These are phyloP conservation scores for Nymphalis io DNA, from an alignment of 1,140 invertebrate species.

Conservation along the genomic window DNA sequence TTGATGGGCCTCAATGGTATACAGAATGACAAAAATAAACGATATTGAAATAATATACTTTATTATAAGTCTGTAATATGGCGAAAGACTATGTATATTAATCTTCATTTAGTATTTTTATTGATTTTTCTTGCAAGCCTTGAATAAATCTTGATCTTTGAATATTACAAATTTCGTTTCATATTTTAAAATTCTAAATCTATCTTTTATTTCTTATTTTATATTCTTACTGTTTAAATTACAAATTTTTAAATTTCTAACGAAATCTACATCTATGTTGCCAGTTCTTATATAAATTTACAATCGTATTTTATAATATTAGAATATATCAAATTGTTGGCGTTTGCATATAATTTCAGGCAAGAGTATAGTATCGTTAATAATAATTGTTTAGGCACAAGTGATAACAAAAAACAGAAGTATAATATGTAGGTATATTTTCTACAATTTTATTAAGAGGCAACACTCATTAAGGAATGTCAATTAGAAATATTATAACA, in stretches of 20 bases:
- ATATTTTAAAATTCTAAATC: no score
- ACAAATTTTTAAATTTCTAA: background rate
- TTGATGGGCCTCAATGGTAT: no score
- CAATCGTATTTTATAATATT: conserved; percentile 12
- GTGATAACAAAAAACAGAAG: conserved; percentile 11
- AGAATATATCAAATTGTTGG: conserved; percentile 23
- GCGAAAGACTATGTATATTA: no score
- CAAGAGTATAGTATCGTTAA: conserved; percentile 6
- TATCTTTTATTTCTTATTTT: no score
- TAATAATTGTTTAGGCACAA: conserved; percentile 24
- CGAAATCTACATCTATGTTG: background rate
- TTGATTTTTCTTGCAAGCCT: no score
- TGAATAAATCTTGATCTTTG: no score
- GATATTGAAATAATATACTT: no score
- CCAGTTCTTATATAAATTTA: conserved; percentile 9
- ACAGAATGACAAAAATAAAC: no score
- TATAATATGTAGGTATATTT: background rate
- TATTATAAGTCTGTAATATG: no score
- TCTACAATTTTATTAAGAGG: conserved; percentile 8
- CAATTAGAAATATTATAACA: background rate
- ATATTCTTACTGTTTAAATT: no score
- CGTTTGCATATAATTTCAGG: conserved; percentile 20
- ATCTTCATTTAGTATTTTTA: no score
- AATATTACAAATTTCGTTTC: no score
- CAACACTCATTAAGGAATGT: conserved; percentile 19